Evolutionary conservation across 23 tunicate species (phyloP).

Genomic region (Trididemnum clinides): DNA sequence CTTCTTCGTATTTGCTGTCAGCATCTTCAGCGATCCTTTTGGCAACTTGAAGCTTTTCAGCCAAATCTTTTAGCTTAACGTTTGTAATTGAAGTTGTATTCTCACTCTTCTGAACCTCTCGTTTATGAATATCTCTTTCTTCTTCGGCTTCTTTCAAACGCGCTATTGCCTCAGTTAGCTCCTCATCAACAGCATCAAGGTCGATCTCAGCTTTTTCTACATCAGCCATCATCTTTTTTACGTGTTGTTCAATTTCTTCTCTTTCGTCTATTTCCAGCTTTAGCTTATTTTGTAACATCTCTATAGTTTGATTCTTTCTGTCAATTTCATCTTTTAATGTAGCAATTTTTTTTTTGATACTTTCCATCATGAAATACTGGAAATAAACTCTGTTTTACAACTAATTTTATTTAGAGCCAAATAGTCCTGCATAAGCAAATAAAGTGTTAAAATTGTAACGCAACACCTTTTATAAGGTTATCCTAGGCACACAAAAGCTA

Average conservation of each 20-base stretch:
- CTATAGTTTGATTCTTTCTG: constrained; percentile 16
- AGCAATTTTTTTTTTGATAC: constrained; percentile 39
- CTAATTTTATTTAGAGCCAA: no score
- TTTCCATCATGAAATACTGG: no score
- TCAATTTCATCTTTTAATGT: constrained; percentile 9
- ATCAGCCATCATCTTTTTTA: not conserved
- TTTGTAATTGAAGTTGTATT: not conserved
- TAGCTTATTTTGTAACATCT: not conserved
- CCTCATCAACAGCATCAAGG: constrained; percentile 42
- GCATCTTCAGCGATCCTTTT: constrained; percentile 42
- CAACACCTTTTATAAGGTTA: no score
- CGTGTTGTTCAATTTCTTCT: not conserved
- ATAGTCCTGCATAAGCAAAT: no score
- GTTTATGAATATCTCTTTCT: constrained; percentile 16
- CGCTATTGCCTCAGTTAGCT: not conserved
- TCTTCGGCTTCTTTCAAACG: not conserved
- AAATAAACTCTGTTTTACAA: no score
- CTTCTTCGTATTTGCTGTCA: constrained; percentile 52
- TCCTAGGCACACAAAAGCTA: no score
- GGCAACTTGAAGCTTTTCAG: constrained; percentile 26
- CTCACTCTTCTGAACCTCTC: not conserved
- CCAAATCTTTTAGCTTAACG: constrained; percentile 4
- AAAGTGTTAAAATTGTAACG: no score
- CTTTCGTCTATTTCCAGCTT: not conserved
- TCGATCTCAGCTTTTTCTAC: constrained; percentile 21